A percentile compares a stretch with the other conserved stretches of the same genome.
Conservation (phyloP, 1,140 invertebrate species). For the Neomicropteryx cornuta region DNA sequence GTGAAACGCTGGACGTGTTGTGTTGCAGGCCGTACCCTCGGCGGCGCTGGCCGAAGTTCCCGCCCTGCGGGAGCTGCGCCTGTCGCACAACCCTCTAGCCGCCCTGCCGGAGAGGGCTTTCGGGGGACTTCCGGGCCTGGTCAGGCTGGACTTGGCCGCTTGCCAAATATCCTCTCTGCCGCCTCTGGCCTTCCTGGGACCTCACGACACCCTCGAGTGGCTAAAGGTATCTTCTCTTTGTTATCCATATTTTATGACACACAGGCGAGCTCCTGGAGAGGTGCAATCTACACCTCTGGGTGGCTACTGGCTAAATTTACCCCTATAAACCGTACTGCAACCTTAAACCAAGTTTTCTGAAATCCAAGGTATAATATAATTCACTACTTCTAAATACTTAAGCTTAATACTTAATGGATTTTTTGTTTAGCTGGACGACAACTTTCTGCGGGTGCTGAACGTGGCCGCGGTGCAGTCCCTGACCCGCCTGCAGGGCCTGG, state of each 20-base stretch:
- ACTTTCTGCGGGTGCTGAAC: slow-evolving; percentile 52
- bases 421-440: slow-evolving; percentile 67
- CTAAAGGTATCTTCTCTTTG: no score
- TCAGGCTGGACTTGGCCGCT: slow-evolving; percentile 58
- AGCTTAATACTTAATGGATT: no score
- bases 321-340: no score
- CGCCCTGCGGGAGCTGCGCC: slow-evolving; percentile 61
- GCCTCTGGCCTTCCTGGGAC: slow-evolving; percentile 56
- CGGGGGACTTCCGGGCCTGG: slow-evolving; percentile 50
- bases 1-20: no score
- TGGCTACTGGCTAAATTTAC: no score
- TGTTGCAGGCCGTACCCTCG: slow-evolving; percentile 56
- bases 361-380: no score
- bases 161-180: slow-evolving; percentile 57
- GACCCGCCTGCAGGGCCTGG: slow-evolving; percentile 57
- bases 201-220: slow-evolving; percentile 58
- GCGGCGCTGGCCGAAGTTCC: slow-evolving; percentile 55
- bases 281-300: no score
- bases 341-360: no score
- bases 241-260: no score
- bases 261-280: no score
- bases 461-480: slow-evolving; percentile 53
- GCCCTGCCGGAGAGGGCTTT: slow-evolving; percentile 60
- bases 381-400: no score
- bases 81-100: slow-evolving; percentile 62